Conservation (phyloP, 1,140 invertebrate species). For the Branchinecta lynchi region DNA sequence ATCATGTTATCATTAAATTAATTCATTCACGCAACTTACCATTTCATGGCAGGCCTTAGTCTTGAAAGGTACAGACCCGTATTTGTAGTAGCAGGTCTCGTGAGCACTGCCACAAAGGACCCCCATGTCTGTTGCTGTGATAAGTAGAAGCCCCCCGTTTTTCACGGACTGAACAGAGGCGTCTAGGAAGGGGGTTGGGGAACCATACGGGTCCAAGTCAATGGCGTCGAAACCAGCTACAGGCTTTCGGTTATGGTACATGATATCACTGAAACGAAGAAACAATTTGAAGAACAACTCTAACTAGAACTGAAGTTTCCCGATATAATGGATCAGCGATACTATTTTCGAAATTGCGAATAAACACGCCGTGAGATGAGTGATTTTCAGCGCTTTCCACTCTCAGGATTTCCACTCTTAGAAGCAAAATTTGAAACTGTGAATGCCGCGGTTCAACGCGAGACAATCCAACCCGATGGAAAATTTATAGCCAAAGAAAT, state of each 20-base stretch:
- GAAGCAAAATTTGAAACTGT: too few species aligned
- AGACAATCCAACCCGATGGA: too few species aligned
- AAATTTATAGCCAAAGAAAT: too few species aligned
- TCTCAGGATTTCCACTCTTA: too few species aligned
- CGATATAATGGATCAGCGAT: background rate
- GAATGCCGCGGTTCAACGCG: too few species aligned
- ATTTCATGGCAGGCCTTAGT: conserved; percentile 89
- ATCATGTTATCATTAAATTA: background rate
- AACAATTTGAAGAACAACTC: conserved; percentile 18
- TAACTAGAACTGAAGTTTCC: background rate
- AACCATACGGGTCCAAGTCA: conserved; percentile 96
- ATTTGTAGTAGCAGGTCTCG: conserved; percentile 87
- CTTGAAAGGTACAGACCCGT: conserved; percentile 74
- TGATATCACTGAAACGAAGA: conserved; percentile 48
- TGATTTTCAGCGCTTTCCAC: too few species aligned
- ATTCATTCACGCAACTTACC: conserved; percentile 34
- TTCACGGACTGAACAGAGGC: conserved; percentile 60
- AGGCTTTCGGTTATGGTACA: conserved; percentile 54
- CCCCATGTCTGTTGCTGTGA: conserved; percentile 97
- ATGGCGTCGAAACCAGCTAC: conserved; percentile 68
- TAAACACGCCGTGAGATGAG: background rate
- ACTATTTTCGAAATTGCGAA: too few species aligned
- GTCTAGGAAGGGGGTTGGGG: conserved; percentile 82
- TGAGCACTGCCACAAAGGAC: conserved; percentile 86
- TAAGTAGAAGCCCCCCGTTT: conserved; percentile 66